Evolutionary conservation across 2,888 invertebrate genomes (phyloP), one percentile per base, ranked within the genome.

Genomic region (Caenorhabditis sinica): DNA sequence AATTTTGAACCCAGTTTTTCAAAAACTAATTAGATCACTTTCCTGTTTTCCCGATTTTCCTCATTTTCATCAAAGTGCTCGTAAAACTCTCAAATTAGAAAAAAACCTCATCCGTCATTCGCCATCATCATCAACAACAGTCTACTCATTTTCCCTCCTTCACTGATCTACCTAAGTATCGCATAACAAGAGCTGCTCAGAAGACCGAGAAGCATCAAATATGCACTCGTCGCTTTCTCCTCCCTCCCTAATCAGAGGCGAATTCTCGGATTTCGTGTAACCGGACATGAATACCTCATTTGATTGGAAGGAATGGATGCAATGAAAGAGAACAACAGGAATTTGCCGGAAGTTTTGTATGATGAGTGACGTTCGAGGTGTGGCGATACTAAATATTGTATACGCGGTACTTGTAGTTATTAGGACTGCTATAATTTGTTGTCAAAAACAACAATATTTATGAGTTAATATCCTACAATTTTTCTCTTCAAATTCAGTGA

Each of bases 151-250:
- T 63, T 40, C 40, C 61, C 45, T 65, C 9, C 6, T 40, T 65
- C 77, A 53, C 40, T 72, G 79, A 79, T 65, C 71, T 79, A 51
- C 43, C 53, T 49, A 36, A 51, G 63, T 79, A 72, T 79, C 71
- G 45, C 33, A 71, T 77, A 63, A 61, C 71, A 58, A 56, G 23
- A 43, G 56, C 25, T n/a, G 30, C 30, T 15, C 49, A 13, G 20
- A 56, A 43, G 28, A 6, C 13, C 40, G 13, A 40, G 15, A 45
- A 28, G 65, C 65, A 79, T 71, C 51, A 65, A 65, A 45, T 65
- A 79, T 71, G 65, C 71, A 65, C 61, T 71, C 36, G 76, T 51
- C 58, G 61, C 25, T 40, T 6, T 40, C 13, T 40, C 13, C 40
- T 13, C 33, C 33, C 33, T 56, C 43, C 69, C 79, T 79, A 79